Base-by-base conservation (phyloP, 2,888 invertebrate genomes). In the Leptopterna dolabrata region DNA sequence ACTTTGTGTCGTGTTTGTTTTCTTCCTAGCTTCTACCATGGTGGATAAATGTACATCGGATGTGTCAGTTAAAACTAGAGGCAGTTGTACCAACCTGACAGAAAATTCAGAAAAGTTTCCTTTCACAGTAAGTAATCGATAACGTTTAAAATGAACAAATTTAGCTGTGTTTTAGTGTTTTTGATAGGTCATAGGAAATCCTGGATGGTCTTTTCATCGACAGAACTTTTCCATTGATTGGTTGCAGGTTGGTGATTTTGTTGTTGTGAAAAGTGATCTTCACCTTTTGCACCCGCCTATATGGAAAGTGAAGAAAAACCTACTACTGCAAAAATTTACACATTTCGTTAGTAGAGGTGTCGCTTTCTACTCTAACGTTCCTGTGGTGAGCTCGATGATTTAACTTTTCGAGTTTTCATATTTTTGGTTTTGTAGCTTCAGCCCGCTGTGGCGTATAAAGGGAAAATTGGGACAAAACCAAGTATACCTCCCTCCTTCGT, bases 271-370 rank as follows among this genome's bases (percentile, higher is more conserved):
- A 92, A 94, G 95, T 82, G 97, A 98, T 92, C 92, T 96, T 89
- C 94, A 94, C 88, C 94, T 96, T 91, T 95, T 97, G 92, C 96
- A 95, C 94, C 97, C 97, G 9, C 94, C 96, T 7, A 95, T 98
- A 90, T 98, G 98, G 98, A 95, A 97, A 92, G 96, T 98, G 70
- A 97, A 98, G 91, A 96, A 96, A 0, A 96, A 96, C 47, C n/a
- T 47, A 92, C 93, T 96, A 89, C 92, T 96, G 89, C 96, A 96
- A 92, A 96, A 96, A 91, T 96, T 95, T 91, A 96, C 96, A 91
- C 95, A 96, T 4, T 96, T 96, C 91, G 95, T 95, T 90, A 95
- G 96, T 91, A 95, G 96, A 91, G 96, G 96, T 88, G 95, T 95
- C 92, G 95, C 95, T 88, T 93, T 96, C 87, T 97, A 97, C 91